These are phyloP conservation scores for Rhinichthys osculus DNA, from an alignment of 2,797 vertebrate genomes.

Conservation along the genomic window DNA sequence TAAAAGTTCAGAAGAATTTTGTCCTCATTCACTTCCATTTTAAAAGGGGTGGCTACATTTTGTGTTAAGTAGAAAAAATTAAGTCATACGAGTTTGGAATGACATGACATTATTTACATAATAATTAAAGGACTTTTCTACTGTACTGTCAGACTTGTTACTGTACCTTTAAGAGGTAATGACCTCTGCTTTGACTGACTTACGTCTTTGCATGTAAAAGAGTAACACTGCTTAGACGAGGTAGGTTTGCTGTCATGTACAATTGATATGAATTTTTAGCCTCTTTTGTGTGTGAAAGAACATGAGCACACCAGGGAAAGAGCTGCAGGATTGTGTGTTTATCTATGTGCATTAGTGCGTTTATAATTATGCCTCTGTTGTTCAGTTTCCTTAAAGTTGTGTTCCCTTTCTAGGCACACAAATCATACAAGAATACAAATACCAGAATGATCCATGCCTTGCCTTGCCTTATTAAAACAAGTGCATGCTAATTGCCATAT, in stretches of 20 bases:
- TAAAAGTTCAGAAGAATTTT: background rate
- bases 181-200: background rate
- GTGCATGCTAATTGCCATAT: constrained; percentile 34
- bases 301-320: constrained; percentile 5
- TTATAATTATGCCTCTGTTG: constrained; percentile 22
- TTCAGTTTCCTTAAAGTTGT: constrained; percentile 10
- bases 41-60: background rate
- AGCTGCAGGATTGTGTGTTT: constrained; percentile 30
- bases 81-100: background rate
- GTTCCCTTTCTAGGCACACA: constrained; percentile 24
- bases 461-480: constrained; percentile 37
- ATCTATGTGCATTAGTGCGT: constrained; percentile 14
- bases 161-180: background rate
- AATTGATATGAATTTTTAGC: background rate
- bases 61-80: background rate
- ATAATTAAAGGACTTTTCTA: background rate
- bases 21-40: background rate
- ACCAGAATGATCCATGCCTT: constrained; percentile 47
- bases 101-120: background rate
- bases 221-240: background rate
- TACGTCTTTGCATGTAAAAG: background rate
- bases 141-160: too few relatives aligned
- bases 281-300: background rate
- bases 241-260: background rate
- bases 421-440: constrained; percentile 46